A percentile compares a stretch with the other conserved stretches of the same genome.
phyloP scores from a whole-genome alignment of 2,113 vertebrate genomes.

The Solea solea region DNA sequence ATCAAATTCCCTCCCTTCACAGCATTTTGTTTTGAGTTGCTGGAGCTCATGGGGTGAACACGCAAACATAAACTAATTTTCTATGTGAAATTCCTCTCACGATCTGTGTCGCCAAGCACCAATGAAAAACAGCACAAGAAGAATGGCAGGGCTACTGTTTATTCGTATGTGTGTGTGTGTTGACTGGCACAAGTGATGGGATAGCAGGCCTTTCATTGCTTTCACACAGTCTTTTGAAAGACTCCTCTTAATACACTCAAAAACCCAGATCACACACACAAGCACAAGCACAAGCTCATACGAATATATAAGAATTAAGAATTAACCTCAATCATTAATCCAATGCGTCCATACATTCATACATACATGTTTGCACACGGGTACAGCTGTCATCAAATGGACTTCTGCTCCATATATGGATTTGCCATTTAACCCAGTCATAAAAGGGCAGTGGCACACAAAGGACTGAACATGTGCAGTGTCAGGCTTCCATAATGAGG shows the following conservation, averaged over 20 bases:
- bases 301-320: not conserved
- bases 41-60: conserved; percentile 40
- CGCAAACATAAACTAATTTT: conserved; percentile 43
- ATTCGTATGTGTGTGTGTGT: conserved; percentile 26
- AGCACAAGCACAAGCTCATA: not conserved
- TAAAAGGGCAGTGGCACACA: conserved; percentile 59
- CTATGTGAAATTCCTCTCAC: conserved; percentile 63
- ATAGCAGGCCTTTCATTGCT: conserved; percentile 46
- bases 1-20: conserved; percentile 24
- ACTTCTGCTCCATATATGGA: conserved; percentile 52
- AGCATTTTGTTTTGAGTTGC: conserved; percentile 37
- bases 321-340: not conserved
- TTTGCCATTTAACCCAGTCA: conserved; percentile 56
- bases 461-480: conserved; percentile 63
- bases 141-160: conserved; percentile 53
- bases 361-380: conserved; percentile 12
- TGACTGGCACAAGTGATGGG: conserved; percentile 38
- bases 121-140: conserved; percentile 56
- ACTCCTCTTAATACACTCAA: conserved; percentile 28
- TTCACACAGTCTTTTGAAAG: conserved; percentile 42
- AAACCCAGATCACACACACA: conserved; percentile 6
- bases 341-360: not conserved
- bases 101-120: conserved; percentile 50
- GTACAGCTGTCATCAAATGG: conserved; percentile 14
- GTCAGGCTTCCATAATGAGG: conserved; percentile 64